Conservation (phyloP, 2,797 vertebrate genomes). For the Enteromius unitaeniatus region DNA sequence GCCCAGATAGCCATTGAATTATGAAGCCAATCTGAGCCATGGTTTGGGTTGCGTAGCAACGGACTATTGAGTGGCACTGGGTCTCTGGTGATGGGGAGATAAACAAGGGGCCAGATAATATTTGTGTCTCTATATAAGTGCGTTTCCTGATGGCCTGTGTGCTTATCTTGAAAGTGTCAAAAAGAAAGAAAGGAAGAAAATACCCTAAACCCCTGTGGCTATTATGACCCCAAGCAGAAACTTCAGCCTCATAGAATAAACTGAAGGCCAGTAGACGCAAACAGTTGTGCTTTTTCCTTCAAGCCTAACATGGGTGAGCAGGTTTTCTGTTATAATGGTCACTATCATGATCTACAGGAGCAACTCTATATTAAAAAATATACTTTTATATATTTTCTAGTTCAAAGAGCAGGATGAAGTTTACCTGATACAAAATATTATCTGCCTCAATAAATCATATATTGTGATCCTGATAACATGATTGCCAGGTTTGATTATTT, state of each 20-base stretch:
- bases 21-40: conserved; percentile 82
- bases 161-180: conserved; percentile 47
- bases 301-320: conserved; percentile 27
- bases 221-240: conserved; percentile 70
- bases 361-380: neutral
- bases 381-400: neutral
- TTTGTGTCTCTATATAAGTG: conserved; percentile 66
- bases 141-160: conserved; percentile 24
- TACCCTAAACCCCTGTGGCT: conserved; percentile 67
- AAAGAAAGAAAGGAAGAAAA: conserved; percentile 30
- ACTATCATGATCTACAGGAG: neutral
- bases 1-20: conserved; percentile 85
- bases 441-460: neutral
- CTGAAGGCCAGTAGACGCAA: conserved; percentile 52
- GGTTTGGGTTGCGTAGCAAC: conserved; percentile 89
- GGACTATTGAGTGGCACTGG: conserved; percentile 79
- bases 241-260: conserved; percentile 62
- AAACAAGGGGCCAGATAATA: conserved; percentile 84
- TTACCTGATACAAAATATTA: neutral
- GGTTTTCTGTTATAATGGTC: conserved; percentile 21
- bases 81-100: conserved; percentile 87
- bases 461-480: neutral
- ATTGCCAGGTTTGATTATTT: neutral
- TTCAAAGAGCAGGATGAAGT: neutral
- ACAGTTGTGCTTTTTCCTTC: conserved; percentile 51